Percentiles rank a stretch among this genome's conserved stretches.
Conservation (phyloP, 2,797 vertebrate species). For the Pygocentrus nattereri region DNA sequence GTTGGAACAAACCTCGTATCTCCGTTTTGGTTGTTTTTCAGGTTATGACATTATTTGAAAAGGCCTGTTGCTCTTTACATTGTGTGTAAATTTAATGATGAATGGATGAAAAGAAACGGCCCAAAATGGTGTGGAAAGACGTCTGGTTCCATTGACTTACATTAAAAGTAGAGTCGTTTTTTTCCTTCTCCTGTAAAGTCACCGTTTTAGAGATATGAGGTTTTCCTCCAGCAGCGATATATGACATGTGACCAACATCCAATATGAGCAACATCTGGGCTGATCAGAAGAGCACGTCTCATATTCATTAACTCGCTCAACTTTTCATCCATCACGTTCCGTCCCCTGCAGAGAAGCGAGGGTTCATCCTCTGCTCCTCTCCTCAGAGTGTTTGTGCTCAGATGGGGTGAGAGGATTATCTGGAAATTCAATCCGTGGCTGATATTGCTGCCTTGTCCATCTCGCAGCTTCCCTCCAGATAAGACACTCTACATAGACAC, state of each 20-base stretch:
- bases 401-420: conserved; percentile 59
- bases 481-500: conserved; percentile 45
- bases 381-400: conserved; percentile 34
- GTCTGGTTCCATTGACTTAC: too few relatives aligned
- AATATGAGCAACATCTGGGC: neutral
- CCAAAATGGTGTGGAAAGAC: too few relatives aligned
- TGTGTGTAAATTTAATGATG: too few relatives aligned
- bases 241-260: neutral
- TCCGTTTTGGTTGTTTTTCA: too few relatives aligned
- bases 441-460: conserved; percentile 56
- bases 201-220: too few relatives aligned
- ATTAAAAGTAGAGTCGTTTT: too few relatives aligned
- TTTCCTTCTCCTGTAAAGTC: too few relatives aligned
- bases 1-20: too few relatives aligned
- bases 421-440: conserved; percentile 63
- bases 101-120: too few relatives aligned
- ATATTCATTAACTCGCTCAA: neutral
- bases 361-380: conserved; percentile 34
- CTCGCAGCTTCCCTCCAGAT: conserved; percentile 48
- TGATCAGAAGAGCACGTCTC: neutral
- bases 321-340: conserved; percentile 2
- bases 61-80: too few relatives aligned
- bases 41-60: too few relatives aligned
- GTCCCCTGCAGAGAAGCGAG: conserved; percentile 4
- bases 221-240: too few relatives aligned